Base-by-base conservation (phyloP, 1,140 invertebrate species). In the Gonioctena quinquepunctata region DNA sequence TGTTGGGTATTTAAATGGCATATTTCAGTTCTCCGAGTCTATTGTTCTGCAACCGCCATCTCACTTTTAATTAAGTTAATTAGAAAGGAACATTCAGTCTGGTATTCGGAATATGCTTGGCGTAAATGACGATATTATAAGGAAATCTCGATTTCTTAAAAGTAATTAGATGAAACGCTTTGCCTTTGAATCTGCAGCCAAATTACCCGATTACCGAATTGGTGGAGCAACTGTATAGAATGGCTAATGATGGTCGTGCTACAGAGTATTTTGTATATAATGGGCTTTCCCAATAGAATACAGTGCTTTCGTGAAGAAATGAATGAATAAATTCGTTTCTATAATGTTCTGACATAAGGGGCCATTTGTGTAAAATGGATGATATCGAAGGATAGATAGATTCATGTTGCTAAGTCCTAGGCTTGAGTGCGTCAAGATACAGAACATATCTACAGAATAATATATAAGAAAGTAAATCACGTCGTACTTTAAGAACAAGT, bases 41-140 rank as follows among this genome's bases (percentile, higher is more conserved):
- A 62, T 62, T 62, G 60, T 62, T 62, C 60, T 19, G 26, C 60
- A 62, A 62, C 60, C 60, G n/a, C 56, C 56, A 25, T 59, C 56
- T 66, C 52, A 56, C 52, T 60, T 59, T 68, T 68, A 59, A 59
- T 59, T 68, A 60, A 59, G 50, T 59, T 50, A 68, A 68, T 68
- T 68, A 68, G 57, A 68, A 16, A 19, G 18, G 48, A 66, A 22
- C 23, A 66, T 62, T 62, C 26, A 18, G 23, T 27, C 33, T 48
- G 18, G 60, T n/a, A 62, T 62, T 62, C 21, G 23, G 27, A 27
- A 62, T 62, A 62, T 62, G 60, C 27, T 27, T 48, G 60, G 23
- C 60, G 25, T 62, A 42, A 62, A 62, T 48, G 60, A 27, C n/a
- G 23, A 62, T 62, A 62, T 62, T 62, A 62, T 48, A 27, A 62